These are phyloP conservation scores for Rhinichthys klamathensis DNA, from an alignment of 2,113 vertebrate species.

Conservation along the genomic window DNA sequence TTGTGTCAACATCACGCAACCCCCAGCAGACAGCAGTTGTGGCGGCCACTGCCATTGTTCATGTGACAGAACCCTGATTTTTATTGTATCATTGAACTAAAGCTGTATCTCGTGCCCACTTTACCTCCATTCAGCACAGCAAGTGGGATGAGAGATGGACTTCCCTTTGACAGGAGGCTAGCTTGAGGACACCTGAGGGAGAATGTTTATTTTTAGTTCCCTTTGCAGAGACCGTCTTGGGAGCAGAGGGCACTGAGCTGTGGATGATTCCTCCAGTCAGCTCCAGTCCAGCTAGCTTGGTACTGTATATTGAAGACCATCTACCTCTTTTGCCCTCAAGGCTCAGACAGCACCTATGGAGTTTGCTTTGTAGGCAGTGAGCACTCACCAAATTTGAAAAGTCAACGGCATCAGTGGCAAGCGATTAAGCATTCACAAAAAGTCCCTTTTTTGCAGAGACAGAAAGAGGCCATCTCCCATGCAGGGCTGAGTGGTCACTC, in stretches of 20 bases:
- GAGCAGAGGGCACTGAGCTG: constrained; percentile 62
- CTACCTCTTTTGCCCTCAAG: constrained; percentile 55
- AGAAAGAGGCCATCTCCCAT: constrained; percentile 34
- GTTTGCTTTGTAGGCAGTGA: constrained; percentile 51
- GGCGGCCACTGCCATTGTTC: background rate
- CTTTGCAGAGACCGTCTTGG: constrained; percentile 56
- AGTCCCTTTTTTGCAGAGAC: background rate
- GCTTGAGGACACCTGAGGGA: constrained; percentile 58
- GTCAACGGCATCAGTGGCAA: background rate
- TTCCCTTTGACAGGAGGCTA: constrained; percentile 59
- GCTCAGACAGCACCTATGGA: constrained; percentile 54
- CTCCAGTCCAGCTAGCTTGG: constrained; percentile 52
- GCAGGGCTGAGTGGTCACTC: constrained; percentile 21
- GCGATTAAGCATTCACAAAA: constrained; percentile 43
- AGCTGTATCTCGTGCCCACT: background rate
- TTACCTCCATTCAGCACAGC: constrained; percentile 34
- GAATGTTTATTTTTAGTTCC: constrained; percentile 63
- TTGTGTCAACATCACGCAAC: background rate
- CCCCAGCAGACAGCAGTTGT: background rate
- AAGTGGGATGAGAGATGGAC: constrained; percentile 53
- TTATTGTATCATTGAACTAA: constrained; percentile 34
- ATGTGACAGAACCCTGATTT: background rate
- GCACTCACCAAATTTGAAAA: constrained; percentile 23
- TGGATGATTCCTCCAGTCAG: constrained; percentile 62
- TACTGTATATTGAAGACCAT: constrained; percentile 52